Base-by-base conservation (phyloP, 2,888 invertebrate genomes). In the Electrophaes corylata region DNA sequence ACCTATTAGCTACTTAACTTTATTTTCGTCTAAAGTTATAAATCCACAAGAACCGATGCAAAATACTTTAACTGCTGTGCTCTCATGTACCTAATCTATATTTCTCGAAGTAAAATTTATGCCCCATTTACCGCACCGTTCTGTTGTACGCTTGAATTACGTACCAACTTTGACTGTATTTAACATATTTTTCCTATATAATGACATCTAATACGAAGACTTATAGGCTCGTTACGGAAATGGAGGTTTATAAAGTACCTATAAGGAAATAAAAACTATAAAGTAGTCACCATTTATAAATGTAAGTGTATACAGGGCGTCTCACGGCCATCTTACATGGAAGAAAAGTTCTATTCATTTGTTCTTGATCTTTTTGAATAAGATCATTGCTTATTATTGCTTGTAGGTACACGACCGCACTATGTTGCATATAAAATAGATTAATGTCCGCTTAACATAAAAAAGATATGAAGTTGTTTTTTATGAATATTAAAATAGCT, bases 91-190 rank as follows among this genome's bases (percentile, higher is more conserved):
- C 49, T 59, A 82, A 84, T 84, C 79, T 85, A 82, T 82, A 83
- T 83, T 83, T 84, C 84, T 82, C 76, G 78, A 81, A 81, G 81
- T 70, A 76, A 79, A 84, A 88, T 88, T 86, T 87, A 86, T 88
- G 84, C 74, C 79, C 83, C 84, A 84, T 86, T 88, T 84, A 82
- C 83, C 73, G 74, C 74, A 67, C 76, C 79, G 76, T 80, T 74
- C 79, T 76, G 53, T 58, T 80, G 76, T 75, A 71, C 75, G 74
- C 69, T 76, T 74, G 80, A 80, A 81, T 79, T 79, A 79, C 75
- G 76, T 76, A 73, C 72, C 67, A 76, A 76, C 73, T 80, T 81
- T 70, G 70, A 75, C 76, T 70, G 71, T 71, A 76, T 78, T 78
- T 76, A 75, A 75, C 69, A 76, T 73, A 72, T 72, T 75, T 78